Evolutionary conservation across 2,113 vertebrate genomes (phyloP), one percentile per base, ranked within the genome.

Genomic region (Hippocampus mohnikei): DNA sequence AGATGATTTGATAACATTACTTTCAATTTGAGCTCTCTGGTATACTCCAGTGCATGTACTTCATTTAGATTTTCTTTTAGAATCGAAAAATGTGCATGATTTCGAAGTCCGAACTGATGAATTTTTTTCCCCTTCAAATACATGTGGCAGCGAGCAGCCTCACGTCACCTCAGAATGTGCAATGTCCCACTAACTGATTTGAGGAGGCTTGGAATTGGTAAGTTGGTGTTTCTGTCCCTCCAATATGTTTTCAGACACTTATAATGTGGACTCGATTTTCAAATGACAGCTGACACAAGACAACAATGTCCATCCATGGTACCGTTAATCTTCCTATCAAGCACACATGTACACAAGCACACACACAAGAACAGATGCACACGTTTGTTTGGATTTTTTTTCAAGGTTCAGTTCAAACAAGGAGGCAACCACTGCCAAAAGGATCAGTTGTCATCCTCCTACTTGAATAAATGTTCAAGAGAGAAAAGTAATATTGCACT

Each of bases 331-430:
- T 91, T 67, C 78, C 83, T 77, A 92, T 91, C 90, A 84, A 80
- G 75, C 80, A 76, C 71, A 84, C 79, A 82, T 78, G 15, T 15
- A 46, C 11, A 46, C 42, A 44, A 10, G 13, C 50, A 50, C 46
- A n/a, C 21, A 53, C 52, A n/a, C 3, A 13, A 44, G 84, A 79
- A 73, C 80, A 76, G 71, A 84, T 78, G 81, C 42, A 44, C 12
- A 44, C 58, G 74, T 73, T 82, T 83, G 74, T 86, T 85, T 88
- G 74, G 71, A 76, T 81, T 74, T 76, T 79, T 75, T 73, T 80
- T 85, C 82, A 74, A 71, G 85, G 80, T 81, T 89, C 85, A 88
- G 88, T 87, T 91, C 88, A 91, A 93, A 92, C 91, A 86, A 76
- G 77, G 80, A 48, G 75, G 80, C 84, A 84, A 88, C 88, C 78